Base-by-base conservation (phyloP, 2,888 invertebrate genomes). In the Heterodera filipjevi region DNA sequence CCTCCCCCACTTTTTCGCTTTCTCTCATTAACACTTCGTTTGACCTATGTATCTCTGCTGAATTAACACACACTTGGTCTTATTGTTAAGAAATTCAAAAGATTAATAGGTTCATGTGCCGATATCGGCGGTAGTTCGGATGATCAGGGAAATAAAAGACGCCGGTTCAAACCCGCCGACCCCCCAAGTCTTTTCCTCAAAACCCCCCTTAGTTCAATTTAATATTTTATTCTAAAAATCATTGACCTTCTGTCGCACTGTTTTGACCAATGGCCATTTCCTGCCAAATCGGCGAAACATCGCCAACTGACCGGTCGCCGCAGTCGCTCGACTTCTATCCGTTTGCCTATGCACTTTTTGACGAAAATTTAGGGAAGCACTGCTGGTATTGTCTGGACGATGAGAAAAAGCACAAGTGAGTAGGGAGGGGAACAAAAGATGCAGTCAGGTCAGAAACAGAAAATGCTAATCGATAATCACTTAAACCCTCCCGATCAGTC, bases 351-450 rank as follows among this genome's bases (percentile, higher is more conserved):
- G 87, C 88, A 5, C 81, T 89, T 14, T 81, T 81, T 49, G 83
- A 83, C 35, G 85, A 88, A 14, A 81, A 84, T 12, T 76, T 86
- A 33, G 59, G 73, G 44, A 72, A 81, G 30, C 84, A 83, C 77
- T 89, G 89, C 77, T 89, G 89, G 89, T 84, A 86, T 46, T 89
- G 89, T 75, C 79, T 89, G 0, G 79, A 76, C 22, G 83, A 84
- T 46, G 79, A 79, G 39, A 59, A 71, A 19, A 73, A 70, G 30
- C 66, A 79, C 44, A 44, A 80, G 84, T 85, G 71, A 80, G 19
- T 81, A 64, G n/a, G 35, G 22, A 19, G 8, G 49, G 35, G 46
- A 46, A 44, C 14, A 6, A 27, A 59, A 27, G 33, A 12, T 16
- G n/a, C n/a, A n/a, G n/a, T n/a, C n/a, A n/a, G n/a, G n/a, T n/a